phyloP scores from a whole-genome alignment of 2,113 vertebrate species.

The Tursiops truncatus region DNA sequence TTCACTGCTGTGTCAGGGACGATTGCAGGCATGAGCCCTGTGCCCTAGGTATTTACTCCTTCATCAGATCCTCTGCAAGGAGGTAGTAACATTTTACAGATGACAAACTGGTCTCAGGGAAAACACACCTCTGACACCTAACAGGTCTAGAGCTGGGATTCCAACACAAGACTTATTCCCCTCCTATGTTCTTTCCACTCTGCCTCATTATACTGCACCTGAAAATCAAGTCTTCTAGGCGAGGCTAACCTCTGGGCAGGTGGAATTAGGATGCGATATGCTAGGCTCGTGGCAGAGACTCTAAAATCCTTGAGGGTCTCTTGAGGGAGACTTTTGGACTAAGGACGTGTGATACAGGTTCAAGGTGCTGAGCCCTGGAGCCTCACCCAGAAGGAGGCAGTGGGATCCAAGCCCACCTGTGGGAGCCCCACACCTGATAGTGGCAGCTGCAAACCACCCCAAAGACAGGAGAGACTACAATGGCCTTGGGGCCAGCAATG shows the following conservation, averaged over 20 bases:
- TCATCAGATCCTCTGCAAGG: neutral
- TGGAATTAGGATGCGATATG: neutral
- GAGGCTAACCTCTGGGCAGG: neutral
- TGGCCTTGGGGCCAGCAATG: neutral
- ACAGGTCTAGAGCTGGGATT: neutral
- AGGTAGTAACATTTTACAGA: neutral
- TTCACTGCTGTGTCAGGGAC: fast-evolving
- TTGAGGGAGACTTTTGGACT: neutral
- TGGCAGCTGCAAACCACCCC: neutral
- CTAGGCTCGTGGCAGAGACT: neutral
- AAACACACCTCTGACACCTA: neutral
- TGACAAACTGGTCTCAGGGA: neutral
- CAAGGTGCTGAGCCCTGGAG: neutral
- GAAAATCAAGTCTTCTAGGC: neutral
- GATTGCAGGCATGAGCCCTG: fast-evolving
- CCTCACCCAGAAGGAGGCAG: neutral
- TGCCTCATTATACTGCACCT: neutral
- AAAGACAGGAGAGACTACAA: neutral
- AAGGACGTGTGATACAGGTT: neutral
- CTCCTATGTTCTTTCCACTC: neutral
- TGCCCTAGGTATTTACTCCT: neutral
- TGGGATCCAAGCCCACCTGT: neutral
- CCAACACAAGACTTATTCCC: neutral
- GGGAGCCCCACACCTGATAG: neutral
- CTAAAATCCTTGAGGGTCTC: neutral